Evolutionary conservation across 2,888 invertebrate species (phyloP).

Genomic region (Tromatobia lineatoria): DNA sequence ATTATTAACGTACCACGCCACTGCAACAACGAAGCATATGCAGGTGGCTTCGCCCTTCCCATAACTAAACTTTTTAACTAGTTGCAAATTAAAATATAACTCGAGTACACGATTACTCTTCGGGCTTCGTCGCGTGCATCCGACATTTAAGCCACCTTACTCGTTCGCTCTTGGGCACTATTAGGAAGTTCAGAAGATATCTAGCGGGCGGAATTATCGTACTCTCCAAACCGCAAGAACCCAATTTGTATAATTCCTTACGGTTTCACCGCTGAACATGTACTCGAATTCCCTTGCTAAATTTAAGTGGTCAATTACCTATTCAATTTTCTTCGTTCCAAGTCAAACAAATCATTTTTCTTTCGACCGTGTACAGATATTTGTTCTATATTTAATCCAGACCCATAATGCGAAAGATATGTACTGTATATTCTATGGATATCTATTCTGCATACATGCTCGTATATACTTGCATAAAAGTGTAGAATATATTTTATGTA

Average conservation of each 20-base stretch:
- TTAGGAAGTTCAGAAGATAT: conserved; percentile 53
- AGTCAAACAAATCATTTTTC: conserved; percentile 10
- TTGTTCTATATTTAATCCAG: too few relatives aligned
- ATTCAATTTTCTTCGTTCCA: conserved; percentile 58
- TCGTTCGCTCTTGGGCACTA: conserved; percentile 13
- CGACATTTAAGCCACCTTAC: conserved; percentile 27
- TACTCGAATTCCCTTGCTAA: conserved; percentile 34
- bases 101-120: conserved; percentile 68
- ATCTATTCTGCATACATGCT: too few relatives aligned
- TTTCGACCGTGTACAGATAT: not conserved
- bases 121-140: conserved; percentile 53
- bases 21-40: conserved; percentile 44
- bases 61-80: conserved; percentile 80
- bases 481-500: too few relatives aligned
- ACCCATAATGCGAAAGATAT: too few relatives aligned
- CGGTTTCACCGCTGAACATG: conserved; percentile 42
- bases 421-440: too few relatives aligned
- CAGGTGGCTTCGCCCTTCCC: conserved; percentile 55
- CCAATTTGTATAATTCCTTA: conserved; percentile 67
- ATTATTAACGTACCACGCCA: conserved; percentile 60
- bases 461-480: too few relatives aligned
- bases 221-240: conserved; percentile 53
- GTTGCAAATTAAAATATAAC: conserved; percentile 82
- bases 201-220: conserved; percentile 64
- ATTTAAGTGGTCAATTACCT: conserved; percentile 56